Base-by-base conservation (phyloP, 2,888 invertebrate genomes). In the Drosophila algonquin region DNA sequence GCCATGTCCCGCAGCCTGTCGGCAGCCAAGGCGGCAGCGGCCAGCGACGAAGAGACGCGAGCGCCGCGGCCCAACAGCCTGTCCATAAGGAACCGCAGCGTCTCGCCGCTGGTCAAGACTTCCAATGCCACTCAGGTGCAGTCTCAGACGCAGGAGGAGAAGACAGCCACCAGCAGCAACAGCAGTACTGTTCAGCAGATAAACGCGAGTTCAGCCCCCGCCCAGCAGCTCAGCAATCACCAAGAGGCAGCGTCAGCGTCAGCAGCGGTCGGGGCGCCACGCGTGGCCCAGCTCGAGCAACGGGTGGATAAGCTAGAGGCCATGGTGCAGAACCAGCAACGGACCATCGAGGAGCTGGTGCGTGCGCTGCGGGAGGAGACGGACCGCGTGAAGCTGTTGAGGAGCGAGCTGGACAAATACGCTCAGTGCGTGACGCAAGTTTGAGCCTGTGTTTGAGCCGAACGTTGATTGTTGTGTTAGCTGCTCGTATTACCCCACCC, bases 401-500 rank as follows among this genome's bases (percentile, higher is more conserved):
- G 96, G 80, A 93, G 93, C 50, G 94, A 95, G 90, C 91, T 96
- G 63, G 95, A 95, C 78, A 96, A 95, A 91, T 93, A 96, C 70
- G 94, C 94, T 75, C 94, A 95, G 80, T 95, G 95, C 88, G 95
- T 95, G 86, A 95, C 95, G 89, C 95, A 95, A 92, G 95, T 95
- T 91, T 95, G 94, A 91, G 62, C 68, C 68, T 58, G 58, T 12
- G 18, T 27, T 40, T 48, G 40, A 40, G 27, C 59, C 40, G 40
- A 40, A n/a, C 40, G 40, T 40, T 40, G n/a, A 48, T 47, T 65
- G 27, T 77, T 68, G 63, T 69, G 56, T 79, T 77, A 75, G 75
- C 65, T 77, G 74, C 73, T 73, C 73, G 68, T 54, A 68, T 60
- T 35, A 40, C 40, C 40, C 40, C 6, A 40, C 14, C 14, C 32